A percentile compares a stretch with the other conserved stretches of the same genome.
These are phyloP conservation scores for Phylloscopus whistleri DNA, from an alignment of 2,113 vertebrate species.

Conservation along the genomic window DNA sequence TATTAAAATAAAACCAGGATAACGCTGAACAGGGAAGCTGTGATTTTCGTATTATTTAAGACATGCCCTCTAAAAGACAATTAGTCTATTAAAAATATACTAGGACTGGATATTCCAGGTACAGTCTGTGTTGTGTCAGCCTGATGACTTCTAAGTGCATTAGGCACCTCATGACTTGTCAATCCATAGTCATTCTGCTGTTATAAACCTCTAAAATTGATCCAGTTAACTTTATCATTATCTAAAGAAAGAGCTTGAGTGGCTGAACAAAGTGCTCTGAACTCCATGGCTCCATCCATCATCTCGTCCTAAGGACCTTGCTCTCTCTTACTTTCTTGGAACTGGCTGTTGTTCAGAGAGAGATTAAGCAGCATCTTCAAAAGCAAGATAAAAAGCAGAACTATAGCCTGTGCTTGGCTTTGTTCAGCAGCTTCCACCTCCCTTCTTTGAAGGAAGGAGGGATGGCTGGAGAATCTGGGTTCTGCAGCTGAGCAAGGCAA, in stretches of 20 bases:
- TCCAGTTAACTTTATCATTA: conserved; percentile 27
- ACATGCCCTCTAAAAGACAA: not conserved
- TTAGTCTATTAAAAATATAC: not conserved
- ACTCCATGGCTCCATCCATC: conserved; percentile 55
- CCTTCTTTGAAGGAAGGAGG: not conserved
- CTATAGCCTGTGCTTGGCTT: not conserved
- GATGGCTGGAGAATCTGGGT: not conserved
- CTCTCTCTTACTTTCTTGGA: conserved; percentile 39
- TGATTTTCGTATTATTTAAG: not conserved
- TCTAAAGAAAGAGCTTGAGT: not conserved
- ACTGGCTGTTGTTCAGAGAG: conserved; percentile 57
- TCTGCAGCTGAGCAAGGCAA: not conserved
- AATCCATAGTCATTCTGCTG: not conserved
- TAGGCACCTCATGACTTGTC: not conserved
- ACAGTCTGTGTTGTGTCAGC: not conserved
- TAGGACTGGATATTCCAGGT: not conserved
- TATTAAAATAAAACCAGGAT: not conserved
- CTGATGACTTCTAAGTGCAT: conserved; percentile 31
- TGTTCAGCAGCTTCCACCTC: conserved; percentile 13
- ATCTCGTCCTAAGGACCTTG: conserved; percentile 46
- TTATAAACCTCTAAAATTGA: conserved; percentile 37
- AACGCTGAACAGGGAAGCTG: not conserved
- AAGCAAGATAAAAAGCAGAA: conserved; percentile 50
- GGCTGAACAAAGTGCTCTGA: conserved; percentile 48
- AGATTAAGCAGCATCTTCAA: conserved; percentile 54